A percentile compares a stretch with the other conserved stretches of the same genome.
phyloP scores from a whole-genome alignment of 2,888 invertebrate species.

The Tromatobia lineatoria region DNA sequence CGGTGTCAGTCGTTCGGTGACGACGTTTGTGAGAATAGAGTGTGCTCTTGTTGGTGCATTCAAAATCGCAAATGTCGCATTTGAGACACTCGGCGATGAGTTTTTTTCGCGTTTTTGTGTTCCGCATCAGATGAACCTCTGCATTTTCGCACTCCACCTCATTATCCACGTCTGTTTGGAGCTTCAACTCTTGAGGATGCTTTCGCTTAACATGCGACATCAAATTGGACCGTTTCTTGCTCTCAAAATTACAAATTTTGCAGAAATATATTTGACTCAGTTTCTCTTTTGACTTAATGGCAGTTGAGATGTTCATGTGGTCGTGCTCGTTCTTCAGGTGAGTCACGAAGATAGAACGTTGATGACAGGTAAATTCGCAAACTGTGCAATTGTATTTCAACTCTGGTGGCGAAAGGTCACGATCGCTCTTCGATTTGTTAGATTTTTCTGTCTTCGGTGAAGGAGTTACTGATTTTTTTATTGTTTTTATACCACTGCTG shows the following conservation, averaged over 20 bases:
- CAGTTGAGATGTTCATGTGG: not conserved
- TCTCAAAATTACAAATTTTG: conserved; percentile 73
- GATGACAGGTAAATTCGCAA: conserved; percentile 71
- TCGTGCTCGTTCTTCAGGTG: conserved; percentile 70
- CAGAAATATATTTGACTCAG: conserved; percentile 60
- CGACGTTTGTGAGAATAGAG: conserved; percentile 80
- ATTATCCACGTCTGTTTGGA: not conserved
- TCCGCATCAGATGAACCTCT: not conserved
- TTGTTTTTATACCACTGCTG: conserved; percentile 18
- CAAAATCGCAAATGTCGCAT: conserved; percentile 81
- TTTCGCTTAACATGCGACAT: conserved; percentile 69
- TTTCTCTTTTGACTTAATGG: not conserved
- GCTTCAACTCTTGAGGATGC: conserved; percentile 56
- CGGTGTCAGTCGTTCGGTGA: conserved; percentile 71
- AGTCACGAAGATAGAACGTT: conserved; percentile 57
- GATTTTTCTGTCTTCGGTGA: conserved; percentile 13
- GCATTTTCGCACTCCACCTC: not conserved
- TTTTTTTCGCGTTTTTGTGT: conserved; percentile 33
- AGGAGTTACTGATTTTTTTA: not conserved
- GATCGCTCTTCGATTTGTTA: conserved; percentile 13
- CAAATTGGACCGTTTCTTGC: conserved; percentile 69
- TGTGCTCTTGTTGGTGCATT: conserved; percentile 78
- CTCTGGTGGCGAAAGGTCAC: not conserved
- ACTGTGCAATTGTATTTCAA: conserved; percentile 67
- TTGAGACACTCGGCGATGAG: conserved; percentile 12